phyloP scores from a whole-genome alignment of 2,113 vertebrate species.

The Halichoerus grypus region DNA sequence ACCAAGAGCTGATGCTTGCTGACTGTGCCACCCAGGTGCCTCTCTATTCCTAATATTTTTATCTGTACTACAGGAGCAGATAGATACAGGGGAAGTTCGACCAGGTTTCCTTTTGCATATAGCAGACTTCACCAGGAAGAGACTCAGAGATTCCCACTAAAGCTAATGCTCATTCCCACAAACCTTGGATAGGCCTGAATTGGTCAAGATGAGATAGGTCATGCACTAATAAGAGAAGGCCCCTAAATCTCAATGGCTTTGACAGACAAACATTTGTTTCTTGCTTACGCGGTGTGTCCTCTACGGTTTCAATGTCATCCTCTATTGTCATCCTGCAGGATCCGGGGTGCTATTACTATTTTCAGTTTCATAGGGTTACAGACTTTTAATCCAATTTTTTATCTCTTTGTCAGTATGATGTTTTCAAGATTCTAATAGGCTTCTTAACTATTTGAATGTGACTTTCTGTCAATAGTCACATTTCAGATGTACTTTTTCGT shows the following conservation, averaged over 20 bases:
- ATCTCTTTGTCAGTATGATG: background rate
- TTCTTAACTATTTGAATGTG: background rate
- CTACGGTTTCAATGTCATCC: background rate
- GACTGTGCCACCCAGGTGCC: background rate
- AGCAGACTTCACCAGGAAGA: background rate
- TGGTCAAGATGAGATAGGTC: background rate
- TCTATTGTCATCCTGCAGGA: fast-evolving
- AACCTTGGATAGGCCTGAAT: no score
- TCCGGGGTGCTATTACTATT: background rate
- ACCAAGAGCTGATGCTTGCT: background rate
- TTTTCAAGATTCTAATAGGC: background rate
- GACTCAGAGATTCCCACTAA: background rate
- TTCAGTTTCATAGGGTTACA: background rate
- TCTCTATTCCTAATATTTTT: background rate
- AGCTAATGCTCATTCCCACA: background rate
- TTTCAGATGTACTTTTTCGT: background rate
- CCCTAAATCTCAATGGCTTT: background rate
- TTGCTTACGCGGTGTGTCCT: background rate
- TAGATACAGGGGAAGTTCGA: background rate
- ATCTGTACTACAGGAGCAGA: background rate
- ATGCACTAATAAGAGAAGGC: background rate
- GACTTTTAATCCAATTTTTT: background rate
- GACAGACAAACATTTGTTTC: background rate
- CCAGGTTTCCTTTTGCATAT: background rate
- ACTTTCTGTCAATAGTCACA: background rate